Evolutionary conservation across 2,888 invertebrate species (phyloP).

Genomic region (Drosophila pseudotakahashii): DNA sequence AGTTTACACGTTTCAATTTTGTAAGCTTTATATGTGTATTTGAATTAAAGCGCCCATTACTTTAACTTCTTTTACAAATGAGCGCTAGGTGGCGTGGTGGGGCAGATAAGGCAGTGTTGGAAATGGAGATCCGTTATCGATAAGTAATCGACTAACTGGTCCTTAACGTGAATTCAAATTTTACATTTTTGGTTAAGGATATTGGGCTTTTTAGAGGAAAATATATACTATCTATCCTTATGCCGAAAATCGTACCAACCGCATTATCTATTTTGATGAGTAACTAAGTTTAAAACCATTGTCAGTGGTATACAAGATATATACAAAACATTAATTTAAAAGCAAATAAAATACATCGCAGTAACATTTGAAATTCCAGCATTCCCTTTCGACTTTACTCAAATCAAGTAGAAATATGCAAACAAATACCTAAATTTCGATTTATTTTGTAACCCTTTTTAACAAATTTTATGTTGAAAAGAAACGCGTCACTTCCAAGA

Average conservation of each 20-base stretch:
- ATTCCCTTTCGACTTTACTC: neutral
- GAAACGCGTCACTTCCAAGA: neutral
- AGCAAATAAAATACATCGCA: neutral
- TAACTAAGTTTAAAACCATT: too few species aligned
- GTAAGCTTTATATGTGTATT: neutral
- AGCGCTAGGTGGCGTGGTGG: slow-evolving; percentile 10
- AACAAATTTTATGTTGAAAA: neutral
- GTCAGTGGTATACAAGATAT: too few species aligned
- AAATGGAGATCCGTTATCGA: neutral
- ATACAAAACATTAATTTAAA: neutral
- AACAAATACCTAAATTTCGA: too few species aligned
- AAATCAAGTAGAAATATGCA: neutral
- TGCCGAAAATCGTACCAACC: too few species aligned
- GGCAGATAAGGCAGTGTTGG: neutral
- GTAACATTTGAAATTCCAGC: neutral
- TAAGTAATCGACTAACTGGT: neutral
- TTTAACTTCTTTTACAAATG: neutral
- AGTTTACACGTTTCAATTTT: neutral
- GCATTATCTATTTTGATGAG: too few species aligned
- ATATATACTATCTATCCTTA: too few species aligned
- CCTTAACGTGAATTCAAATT: neutral
- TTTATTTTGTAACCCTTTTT: too few species aligned
- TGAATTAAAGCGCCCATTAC: slow-evolving; percentile 1
- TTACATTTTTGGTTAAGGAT: neutral
- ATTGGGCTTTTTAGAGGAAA: too few species aligned